Base-by-base conservation (phyloP, 2,888 invertebrate species). In the Drosophila recens region DNA sequence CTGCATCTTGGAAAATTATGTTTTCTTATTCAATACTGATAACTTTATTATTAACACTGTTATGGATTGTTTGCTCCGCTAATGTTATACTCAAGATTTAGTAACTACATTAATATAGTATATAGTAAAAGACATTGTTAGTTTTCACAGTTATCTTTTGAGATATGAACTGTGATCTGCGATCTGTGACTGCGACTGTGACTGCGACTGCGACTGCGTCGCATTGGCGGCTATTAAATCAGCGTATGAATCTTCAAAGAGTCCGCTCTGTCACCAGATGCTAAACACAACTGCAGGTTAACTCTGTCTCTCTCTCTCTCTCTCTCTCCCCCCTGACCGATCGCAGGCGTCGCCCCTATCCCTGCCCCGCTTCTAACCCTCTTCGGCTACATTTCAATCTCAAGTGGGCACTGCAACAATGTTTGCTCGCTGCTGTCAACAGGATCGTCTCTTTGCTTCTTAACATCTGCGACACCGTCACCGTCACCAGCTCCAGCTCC, bases 391-490 rank as follows among this genome's bases (percentile, higher is more conserved):
- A 79, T 74, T 74, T 77, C 79, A 74, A 79, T 79, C 57, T 77
- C 45, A 74, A 78, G 76, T 73, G 79, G 65, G 68, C 62, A 73
- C 42, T 58, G 68, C 76, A 66, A 74, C 69, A 73, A 73, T 78
- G 79, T 76, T 76, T 76, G 79, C 66, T 63, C 68, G 65, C 65
- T 78, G 78, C 76, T 76, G 76, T 76, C 78, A 76, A 68, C 76
- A 56, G 69, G 46, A 45, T 63, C 59, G 66, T 58, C 75, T 79
- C 53, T 59, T 68, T 65, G 75, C 67, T 62, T 67, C 73, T 65
- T 13, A 43, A 40, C 45, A 38, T 52, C 61, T 34, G n/a, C 33
- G 36, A 52, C 56, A 20, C 6, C 42, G 34, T 53, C 43, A 53
- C 59, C 48, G 36, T 42, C n/a, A 34, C 49, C 48, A 15, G 51